phyloP scores from a whole-genome alignment of 2,888 invertebrate species.

The Ormyrus thymus region DNA sequence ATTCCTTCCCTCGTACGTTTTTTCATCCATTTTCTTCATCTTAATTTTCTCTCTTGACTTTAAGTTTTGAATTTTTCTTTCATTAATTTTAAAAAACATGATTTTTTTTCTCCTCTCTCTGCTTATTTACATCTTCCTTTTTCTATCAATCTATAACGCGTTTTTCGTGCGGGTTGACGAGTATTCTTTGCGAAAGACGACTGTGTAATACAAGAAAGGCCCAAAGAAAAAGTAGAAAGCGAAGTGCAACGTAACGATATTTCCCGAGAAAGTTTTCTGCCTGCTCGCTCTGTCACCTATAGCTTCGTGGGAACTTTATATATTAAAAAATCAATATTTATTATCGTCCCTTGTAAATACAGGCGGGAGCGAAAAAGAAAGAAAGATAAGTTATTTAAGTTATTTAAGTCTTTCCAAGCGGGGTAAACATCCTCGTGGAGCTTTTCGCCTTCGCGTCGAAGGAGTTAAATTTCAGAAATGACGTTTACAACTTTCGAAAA shows the following conservation, averaged over 20 bases:
- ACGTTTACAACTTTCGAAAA: neutral
- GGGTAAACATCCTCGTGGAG: constrained; percentile 24
- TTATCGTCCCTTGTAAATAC: constrained; percentile 49
- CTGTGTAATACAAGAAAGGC: neutral
- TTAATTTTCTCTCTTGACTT: no score
- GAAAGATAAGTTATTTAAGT: neutral
- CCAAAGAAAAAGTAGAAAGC: neutral
- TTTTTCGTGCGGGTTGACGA: constrained; percentile 1
- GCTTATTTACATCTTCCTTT: neutral
- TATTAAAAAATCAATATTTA: constrained; percentile 56
- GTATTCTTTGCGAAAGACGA: constrained; percentile 21
- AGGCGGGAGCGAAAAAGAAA: neutral
- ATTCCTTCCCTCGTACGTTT: neutral
- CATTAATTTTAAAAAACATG: no score
- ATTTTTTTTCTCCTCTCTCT: neutral
- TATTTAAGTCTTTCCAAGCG: constrained; percentile 8
- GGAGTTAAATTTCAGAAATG: constrained; percentile 1
- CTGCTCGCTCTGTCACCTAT: neutral
- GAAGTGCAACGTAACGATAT: constrained; percentile 35
- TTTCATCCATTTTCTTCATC: no score
- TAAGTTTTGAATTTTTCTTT: no score
- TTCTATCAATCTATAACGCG: constrained; percentile 18
- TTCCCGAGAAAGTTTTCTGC: constrained; percentile 40
- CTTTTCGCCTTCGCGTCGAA: neutral
- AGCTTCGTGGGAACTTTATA: constrained; percentile 42